A percentile compares a stretch with the other conserved stretches of the same genome.
These are phyloP conservation scores for Brachynemurus nebulosus DNA, from an alignment of 2,888 invertebrate species.

Conservation along the genomic window DNA sequence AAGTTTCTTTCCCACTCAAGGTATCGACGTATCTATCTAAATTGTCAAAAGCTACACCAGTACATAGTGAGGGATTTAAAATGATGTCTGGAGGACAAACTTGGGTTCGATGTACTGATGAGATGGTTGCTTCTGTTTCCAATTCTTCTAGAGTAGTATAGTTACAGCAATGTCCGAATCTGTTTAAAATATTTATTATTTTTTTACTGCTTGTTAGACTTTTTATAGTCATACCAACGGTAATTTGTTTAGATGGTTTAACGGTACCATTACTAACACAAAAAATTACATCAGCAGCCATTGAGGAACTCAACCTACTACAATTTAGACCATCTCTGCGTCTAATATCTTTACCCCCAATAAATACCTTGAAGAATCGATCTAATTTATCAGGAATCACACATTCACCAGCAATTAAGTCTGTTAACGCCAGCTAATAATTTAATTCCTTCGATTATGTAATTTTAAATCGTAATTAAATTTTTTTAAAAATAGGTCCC, in stretches of 20 bases:
- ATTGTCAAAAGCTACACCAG: conserved; percentile 17
- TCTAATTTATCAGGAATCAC: conserved; percentile 13
- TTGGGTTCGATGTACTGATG: conserved; percentile 7
- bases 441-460: no score
- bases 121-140: conserved; percentile 14
- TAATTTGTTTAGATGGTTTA: conserved; percentile 20
- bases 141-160: conserved; percentile 19
- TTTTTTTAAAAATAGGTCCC: no score
- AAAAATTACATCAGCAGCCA: conserved; percentile 18
- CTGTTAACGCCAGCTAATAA: not conserved
- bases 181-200: conserved; percentile 18
- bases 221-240: conserved; percentile 19
- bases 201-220: conserved; percentile 20
- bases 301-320: conserved; percentile 8
- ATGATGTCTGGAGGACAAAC: conserved; percentile 16
- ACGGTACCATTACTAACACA: conserved; percentile 18
- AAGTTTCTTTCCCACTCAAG: conserved; percentile 13
- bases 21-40: conserved; percentile 15
- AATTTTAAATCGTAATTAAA: no score
- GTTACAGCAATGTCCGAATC: conserved; percentile 19
- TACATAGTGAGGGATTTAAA: conserved; percentile 10
- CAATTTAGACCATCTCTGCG: conserved; percentile 11
- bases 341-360: conserved; percentile 12
- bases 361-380: conserved; percentile 10
- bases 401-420: conserved; percentile 14